phyloP scores from a whole-genome alignment of 2,797 vertebrate genomes.

The Ctenosaura bakeri region DNA sequence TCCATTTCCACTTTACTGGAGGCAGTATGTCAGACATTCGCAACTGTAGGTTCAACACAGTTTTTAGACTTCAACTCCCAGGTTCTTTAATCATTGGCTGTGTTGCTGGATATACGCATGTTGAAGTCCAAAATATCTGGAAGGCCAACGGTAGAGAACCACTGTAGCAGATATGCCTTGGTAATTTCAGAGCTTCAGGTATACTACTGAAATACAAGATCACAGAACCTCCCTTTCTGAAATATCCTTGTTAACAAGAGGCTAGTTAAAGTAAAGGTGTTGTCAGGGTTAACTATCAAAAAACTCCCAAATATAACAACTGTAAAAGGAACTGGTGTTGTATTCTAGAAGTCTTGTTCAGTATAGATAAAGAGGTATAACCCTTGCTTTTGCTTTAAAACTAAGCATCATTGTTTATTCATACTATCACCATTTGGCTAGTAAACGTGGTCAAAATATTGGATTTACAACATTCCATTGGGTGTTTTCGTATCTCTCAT shows the following conservation, averaged over 20 bases:
- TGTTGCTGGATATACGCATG: too few species aligned
- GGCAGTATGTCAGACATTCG: not conserved
- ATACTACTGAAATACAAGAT: too few species aligned
- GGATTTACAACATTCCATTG: not conserved
- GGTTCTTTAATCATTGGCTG: too few species aligned
- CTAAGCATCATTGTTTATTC: constrained; percentile 2
- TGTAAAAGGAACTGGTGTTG: not conserved
- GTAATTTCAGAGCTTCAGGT: too few species aligned
- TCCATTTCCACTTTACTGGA: not conserved
- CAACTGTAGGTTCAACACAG: too few species aligned
- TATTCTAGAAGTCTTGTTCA: not conserved
- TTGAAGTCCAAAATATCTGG: too few species aligned
- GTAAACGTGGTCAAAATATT: not conserved
- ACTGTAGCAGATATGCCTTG: too few species aligned
- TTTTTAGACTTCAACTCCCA: too few species aligned
- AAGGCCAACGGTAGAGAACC: too few species aligned
- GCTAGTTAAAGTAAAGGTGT: not conserved
- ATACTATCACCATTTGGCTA: not conserved
- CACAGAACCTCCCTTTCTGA: too few species aligned
- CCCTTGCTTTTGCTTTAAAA: not conserved
- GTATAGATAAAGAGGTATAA: not conserved
- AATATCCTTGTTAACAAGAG: not conserved
- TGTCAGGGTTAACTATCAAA: not conserved
- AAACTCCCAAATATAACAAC: not conserved
- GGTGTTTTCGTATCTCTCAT: constrained; percentile 18